These are phyloP conservation scores for Drosophila grimshawi DNA, from an alignment of 1,140 invertebrate genomes.

Conservation along the genomic window DNA sequence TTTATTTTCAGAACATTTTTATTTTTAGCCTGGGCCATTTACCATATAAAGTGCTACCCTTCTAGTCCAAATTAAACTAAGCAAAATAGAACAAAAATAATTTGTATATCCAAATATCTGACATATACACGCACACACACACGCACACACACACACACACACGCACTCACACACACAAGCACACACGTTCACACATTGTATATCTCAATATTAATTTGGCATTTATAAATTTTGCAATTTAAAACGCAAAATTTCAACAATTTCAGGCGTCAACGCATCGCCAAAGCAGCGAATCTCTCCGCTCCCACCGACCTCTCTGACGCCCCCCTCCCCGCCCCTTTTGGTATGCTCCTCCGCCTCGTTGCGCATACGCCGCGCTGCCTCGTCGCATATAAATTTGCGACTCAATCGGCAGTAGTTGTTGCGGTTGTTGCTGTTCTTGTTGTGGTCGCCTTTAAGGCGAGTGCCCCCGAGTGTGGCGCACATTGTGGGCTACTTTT, in stretches of 20 bases:
- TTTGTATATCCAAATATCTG: constrained; percentile 6
- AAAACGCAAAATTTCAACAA: constrained; percentile 70
- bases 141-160: not conserved
- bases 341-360: constrained; percentile 29
- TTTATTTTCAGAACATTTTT: too few species aligned
- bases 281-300: constrained; percentile 50
- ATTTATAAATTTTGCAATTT: constrained; percentile 63
- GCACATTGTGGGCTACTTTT: constrained; percentile 60
- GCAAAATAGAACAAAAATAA: not conserved
- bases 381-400: constrained; percentile 74
- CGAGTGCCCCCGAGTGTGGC: constrained; percentile 49
- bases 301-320: not conserved
- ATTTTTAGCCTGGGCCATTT: not conserved
- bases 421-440: constrained; percentile 17
- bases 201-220: constrained; percentile 64
- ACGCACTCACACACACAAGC: not conserved
- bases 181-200: constrained; percentile 1
- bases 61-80: constrained; percentile 22
- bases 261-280: constrained; percentile 71
- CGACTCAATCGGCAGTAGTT: constrained; percentile 63
- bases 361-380: constrained; percentile 49
- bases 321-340: not conserved
- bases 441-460: constrained; percentile 41
- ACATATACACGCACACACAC: not conserved
- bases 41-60: constrained; percentile 19